These are phyloP conservation scores for Thelaira solivaga DNA, from an alignment of 2,888 invertebrate genomes.

Conservation along the genomic window DNA sequence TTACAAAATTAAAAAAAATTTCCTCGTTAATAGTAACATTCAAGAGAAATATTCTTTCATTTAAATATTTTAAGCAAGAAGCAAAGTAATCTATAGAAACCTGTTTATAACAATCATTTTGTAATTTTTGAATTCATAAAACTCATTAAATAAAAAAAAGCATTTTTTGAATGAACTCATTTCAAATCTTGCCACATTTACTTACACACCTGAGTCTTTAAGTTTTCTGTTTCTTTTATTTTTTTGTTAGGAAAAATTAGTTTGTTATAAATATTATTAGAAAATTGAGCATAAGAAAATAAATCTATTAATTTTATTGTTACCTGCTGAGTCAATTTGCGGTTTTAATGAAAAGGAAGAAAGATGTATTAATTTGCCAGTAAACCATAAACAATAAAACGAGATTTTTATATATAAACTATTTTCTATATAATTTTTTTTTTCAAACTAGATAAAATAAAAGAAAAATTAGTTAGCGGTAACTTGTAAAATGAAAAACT, in stretches of 20 bases:
- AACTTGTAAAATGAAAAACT: too few species aligned
- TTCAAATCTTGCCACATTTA: neutral
- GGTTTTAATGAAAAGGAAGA: conserved; percentile 7
- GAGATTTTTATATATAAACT: neutral
- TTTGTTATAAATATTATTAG: conserved; percentile 74
- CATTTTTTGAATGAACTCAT: neutral
- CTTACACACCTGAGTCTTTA: conserved; percentile 73
- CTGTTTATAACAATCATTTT: conserved; percentile 5
- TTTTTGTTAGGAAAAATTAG: conserved; percentile 74
- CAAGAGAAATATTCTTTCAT: too few species aligned
- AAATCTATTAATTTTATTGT: conserved; percentile 76
- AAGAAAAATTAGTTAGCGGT: too few species aligned
- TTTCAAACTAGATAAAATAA: neutral
- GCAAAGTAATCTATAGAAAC: too few species aligned
- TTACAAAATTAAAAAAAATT: too few species aligned
- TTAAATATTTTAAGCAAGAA: neutral
- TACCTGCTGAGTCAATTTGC: conserved; percentile 62
- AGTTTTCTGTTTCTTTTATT: too few species aligned
- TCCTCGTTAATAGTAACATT: too few species aligned
- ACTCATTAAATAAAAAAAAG: neutral
- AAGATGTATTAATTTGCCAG: conserved; percentile 40
- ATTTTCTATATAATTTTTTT: neutral
- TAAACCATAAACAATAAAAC: conserved; percentile 13
- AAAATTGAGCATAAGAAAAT: conserved; percentile 73
- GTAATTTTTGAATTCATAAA: neutral